Evolutionary conservation across 2,888 invertebrate species (phyloP), one percentile per base, ranked within the genome.

Genomic region (Megalurothrips usitatus): DNA sequence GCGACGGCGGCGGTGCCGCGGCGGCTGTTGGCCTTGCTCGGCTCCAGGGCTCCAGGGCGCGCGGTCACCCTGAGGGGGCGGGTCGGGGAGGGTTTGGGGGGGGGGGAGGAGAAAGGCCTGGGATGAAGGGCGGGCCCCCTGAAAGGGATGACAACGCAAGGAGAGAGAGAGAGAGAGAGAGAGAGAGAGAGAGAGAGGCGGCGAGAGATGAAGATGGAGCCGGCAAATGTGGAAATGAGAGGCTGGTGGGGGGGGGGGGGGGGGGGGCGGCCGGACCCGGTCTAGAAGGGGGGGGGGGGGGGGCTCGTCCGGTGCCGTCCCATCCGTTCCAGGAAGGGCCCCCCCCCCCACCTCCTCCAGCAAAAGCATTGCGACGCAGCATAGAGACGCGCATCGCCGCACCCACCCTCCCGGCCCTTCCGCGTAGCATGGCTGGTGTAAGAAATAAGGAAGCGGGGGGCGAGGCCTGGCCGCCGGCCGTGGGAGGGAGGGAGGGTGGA

Each of bases 191-290:
- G n/a, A 52, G 52, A 14, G 17, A 17, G 52, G 52, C 52, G 1
- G 58, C 58, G 58, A 43, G 34, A 19, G 58, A 75, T 26, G 68
- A 26, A 75, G 68, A 75, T 26, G 68, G 26, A 75, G 68, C 23
- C 68, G 68, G 58, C 58, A 58, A 75, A 75, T 75, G 68, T 75
- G 68, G 23, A 75, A 75, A 75, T 75, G 68, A 75, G 68, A 43
- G 68, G 9, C 68, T 49, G 49, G 49, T 14, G 49, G 49, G 14
- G 49, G 49, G 49, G 10, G 49, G 49, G 49, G 49, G 49, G 14
- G 49, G 49, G 49, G 14, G 49, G 49, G 14, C 10, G 52, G 52
- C 52, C 2, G 52, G 52, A 43, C 34, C 34, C 6, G 34, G 34
- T 43, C 34, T 6, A n/a, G n/a, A n/a, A n/a, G 49, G 49, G 49